These are phyloP conservation scores for Rhinichthys osculus DNA, from an alignment of 2,797 vertebrate species.

Conservation along the genomic window DNA sequence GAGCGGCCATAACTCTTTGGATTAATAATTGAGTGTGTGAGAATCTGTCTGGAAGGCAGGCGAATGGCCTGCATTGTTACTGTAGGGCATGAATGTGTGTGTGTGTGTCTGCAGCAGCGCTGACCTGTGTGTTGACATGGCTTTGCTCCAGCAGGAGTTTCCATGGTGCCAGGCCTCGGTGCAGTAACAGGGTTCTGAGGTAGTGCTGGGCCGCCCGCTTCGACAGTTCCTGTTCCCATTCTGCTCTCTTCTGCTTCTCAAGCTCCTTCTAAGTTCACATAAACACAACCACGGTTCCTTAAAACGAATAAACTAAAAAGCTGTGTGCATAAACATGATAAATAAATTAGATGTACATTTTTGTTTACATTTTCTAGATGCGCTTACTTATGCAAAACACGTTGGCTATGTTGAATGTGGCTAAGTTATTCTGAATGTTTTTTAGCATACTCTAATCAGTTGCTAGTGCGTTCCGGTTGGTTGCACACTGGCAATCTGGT, in stretches of 20 bases:
- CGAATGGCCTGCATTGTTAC: neutral
- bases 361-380: neutral
- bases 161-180: constrained; percentile 87
- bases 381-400: neutral
- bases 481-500: neutral
- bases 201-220: constrained; percentile 82
- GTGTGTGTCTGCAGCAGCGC: neutral
- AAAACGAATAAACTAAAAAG: neutral
- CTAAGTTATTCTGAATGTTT: neutral
- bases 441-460: constrained; percentile 6
- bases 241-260: constrained; percentile 82
- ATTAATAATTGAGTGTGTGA: constrained; percentile 35
- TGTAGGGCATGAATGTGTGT: neutral
- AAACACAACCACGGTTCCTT: constrained; percentile 5
- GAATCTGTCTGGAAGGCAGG: constrained; percentile 23
- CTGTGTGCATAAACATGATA: constrained; percentile 5
- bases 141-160: constrained; percentile 80
- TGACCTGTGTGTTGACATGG: constrained; percentile 79
- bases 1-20: constrained; percentile 25
- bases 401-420: neutral
- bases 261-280: constrained; percentile 81
- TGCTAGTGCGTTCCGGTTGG: neutral
- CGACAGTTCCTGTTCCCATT: constrained; percentile 78
- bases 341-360: neutral
- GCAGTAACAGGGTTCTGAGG: constrained; percentile 76